phyloP scores from a whole-genome alignment of 1,140 invertebrate genomes.

The Polyergus mexicanus region DNA sequence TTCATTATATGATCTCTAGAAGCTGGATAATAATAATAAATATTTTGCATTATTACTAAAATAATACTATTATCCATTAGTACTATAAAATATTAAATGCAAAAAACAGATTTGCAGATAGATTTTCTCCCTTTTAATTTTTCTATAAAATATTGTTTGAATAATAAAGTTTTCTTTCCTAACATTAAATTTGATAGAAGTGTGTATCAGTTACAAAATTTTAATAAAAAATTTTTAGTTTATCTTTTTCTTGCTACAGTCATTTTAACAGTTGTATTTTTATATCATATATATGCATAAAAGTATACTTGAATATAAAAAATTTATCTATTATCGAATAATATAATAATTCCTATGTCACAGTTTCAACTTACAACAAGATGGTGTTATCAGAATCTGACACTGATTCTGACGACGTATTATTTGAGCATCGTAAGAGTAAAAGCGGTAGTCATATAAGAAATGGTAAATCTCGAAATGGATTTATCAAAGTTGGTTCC shows the following conservation, averaged over 20 bases:
- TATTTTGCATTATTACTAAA: constrained; percentile 16
- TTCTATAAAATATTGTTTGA: neutral
- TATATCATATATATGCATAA: neutral
- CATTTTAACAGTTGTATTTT: neutral
- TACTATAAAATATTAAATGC: neutral
- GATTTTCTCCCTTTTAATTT: too few species aligned
- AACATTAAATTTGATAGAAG: neutral
- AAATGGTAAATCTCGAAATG: constrained; percentile 83
- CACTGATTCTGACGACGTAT: constrained; percentile 84
- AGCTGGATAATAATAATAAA: constrained; percentile 6
- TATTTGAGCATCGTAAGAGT: constrained; percentile 83
- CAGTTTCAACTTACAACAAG: constrained; percentile 82
- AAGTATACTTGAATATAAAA: constrained; percentile 13
- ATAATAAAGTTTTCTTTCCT: neutral
- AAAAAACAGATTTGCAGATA: too few species aligned
- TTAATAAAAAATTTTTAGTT: neutral
- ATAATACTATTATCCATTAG: neutral
- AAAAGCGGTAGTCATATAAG: constrained; percentile 79
- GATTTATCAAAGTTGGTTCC: constrained; percentile 80
- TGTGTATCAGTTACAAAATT: neutral
- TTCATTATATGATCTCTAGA: constrained; percentile 41
- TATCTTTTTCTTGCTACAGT: neutral
- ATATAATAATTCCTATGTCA: constrained; percentile 54
- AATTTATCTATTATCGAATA: constrained; percentile 21
- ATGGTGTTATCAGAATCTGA: constrained; percentile 84